These are phyloP conservation scores for Machaerirhynchus nigripectus DNA, from an alignment of 2,113 vertebrate genomes.

Conservation along the genomic window DNA sequence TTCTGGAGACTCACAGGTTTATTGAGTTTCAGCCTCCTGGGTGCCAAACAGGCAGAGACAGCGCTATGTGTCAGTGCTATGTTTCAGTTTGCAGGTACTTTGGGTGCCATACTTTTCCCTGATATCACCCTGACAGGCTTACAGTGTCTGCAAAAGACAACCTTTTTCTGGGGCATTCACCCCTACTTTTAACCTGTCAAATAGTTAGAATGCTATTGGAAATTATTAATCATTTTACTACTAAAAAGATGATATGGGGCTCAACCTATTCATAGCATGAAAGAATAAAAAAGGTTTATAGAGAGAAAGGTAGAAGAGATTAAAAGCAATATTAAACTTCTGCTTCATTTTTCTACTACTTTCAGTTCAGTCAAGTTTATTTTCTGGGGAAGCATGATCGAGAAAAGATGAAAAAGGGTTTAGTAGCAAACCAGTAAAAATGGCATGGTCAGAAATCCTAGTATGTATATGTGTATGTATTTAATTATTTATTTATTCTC, in stretches of 20 bases:
- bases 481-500: not conserved
- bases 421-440: not conserved
- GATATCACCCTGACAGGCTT: not conserved
- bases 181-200: not conserved
- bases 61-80: not conserved
- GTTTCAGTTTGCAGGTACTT: not conserved
- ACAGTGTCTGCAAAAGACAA: fast-evolving
- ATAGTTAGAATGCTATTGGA: not conserved
- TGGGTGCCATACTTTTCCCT: fast-evolving
- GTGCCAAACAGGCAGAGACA: not conserved
- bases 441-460: not conserved
- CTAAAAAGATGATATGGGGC: not conserved
- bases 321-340: not conserved
- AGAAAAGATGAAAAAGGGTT: not conserved
- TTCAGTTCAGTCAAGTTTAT: not conserved
- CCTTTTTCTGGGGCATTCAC: not conserved
- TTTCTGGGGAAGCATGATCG: not conserved
- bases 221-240: not conserved
- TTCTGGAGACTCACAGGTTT: not conserved
- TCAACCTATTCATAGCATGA: not conserved
- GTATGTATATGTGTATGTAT: not conserved
- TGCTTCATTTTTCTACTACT: not conserved
- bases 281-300: not conserved
- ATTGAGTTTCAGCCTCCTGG: not conserved
- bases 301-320: not conserved